phyloP scores from a whole-genome alignment of 2,113 vertebrate genomes.

The Cnemophilus loriae region DNA sequence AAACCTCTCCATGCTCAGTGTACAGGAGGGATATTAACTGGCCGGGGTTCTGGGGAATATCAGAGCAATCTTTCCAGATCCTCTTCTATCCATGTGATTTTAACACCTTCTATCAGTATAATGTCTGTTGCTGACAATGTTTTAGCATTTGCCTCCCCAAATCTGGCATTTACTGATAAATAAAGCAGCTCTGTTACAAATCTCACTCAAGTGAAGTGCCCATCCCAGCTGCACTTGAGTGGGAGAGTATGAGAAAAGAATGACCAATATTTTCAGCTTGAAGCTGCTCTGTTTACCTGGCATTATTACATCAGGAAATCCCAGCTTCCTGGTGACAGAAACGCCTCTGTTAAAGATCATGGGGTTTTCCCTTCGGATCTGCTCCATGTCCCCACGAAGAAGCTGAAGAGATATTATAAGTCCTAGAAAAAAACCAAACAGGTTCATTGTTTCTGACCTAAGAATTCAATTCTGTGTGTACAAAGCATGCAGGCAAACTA shows the following conservation, averaged over 20 bases:
- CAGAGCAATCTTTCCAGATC: neutral
- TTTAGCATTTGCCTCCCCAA: neutral
- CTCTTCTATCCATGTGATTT: neutral
- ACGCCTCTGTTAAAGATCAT: conserved; percentile 88
- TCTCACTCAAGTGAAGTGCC: neutral
- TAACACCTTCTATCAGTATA: neutral
- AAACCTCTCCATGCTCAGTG: neutral
- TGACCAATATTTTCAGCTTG: neutral
- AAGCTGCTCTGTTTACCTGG: conserved; percentile 78
- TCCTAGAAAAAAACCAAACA: conserved; percentile 71
- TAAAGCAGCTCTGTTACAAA: neutral
- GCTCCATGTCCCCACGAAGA: conserved; percentile 93
- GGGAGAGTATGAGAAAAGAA: neutral
- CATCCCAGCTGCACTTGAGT: neutral
- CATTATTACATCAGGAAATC: conserved; percentile 95
- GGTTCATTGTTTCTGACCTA: neutral
- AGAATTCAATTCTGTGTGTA: neutral
- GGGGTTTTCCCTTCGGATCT: conserved; percentile 90
- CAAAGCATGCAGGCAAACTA: neutral
- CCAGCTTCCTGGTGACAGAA: conserved; percentile 89
- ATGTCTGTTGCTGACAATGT: neutral
- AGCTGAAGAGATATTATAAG: conserved; percentile 94
- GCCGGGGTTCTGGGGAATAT: rapidly evolving
- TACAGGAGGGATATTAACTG: neutral
- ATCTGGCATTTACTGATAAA: neutral